Evolutionary conservation across 2,113 vertebrate species (phyloP), one percentile per base, ranked within the genome.

Genomic region (Gyps fulvus): DNA sequence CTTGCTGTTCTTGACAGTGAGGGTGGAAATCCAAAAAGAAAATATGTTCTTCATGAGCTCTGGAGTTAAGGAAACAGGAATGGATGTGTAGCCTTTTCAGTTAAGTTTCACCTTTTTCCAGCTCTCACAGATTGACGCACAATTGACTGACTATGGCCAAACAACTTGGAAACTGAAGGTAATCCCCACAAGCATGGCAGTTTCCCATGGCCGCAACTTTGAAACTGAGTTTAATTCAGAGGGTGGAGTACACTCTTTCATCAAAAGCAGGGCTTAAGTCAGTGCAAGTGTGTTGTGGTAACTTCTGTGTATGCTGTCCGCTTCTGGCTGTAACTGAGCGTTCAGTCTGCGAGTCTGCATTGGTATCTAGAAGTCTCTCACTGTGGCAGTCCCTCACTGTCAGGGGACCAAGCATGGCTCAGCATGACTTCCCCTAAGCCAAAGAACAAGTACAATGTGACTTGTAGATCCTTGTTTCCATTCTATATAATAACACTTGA

Each of bases 81-180:
- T 31, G 34, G 63, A 40, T 34, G 54, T 21, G 45, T 13, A 20
- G 29, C 29, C 80, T 71, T 49, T 59, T 58, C n/a, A n/a, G 32
- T 40, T 38, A 57, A 38, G 42, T 73, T 23, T 63, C 13, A 7
- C 21, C 34, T 52, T 63, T 61, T 94, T 23, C 26, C 12, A 20
- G 40, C 38, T 45, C 38, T 36, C 57, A 21, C 86, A 99, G 99
- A 97, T 93, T 36, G 98, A 99, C 94, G 45, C 98, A 55, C 98
- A 98, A 69, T 92, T 99, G 40, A 50, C 97, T 12, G 98, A 99
- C 73, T 99, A 98, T 79, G 98, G 99, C 93, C 99, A 98, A 73
- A 73, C 99, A 91, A 99, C 98, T 38, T 98, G 98, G 84, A 99
- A 99, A 90, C 95, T 98, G 87, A 99, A 99, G 96, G 98, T 99